Percentiles rank a stretch among this genome's conserved stretches.
These are phyloP conservation scores for Halcyon senegalensis DNA, from an alignment of 2,113 vertebrate genomes.

Conservation along the genomic window DNA sequence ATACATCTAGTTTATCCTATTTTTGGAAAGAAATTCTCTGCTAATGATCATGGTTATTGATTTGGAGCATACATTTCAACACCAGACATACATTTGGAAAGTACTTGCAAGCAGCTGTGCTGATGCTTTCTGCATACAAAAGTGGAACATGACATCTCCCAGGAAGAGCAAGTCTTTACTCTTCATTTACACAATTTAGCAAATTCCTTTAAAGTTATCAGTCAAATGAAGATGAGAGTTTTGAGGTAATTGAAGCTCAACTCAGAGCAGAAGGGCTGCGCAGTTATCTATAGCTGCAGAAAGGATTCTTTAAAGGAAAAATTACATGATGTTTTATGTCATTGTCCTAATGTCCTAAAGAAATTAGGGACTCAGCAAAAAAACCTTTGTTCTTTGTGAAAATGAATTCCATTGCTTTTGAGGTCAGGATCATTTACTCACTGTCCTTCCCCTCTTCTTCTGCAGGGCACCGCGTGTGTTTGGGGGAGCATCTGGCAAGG, in stretches of 20 bases:
- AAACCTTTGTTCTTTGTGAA: neutral
- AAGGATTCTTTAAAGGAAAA: neutral
- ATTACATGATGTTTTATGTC: neutral
- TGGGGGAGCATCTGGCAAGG: slow-evolving; percentile 47
- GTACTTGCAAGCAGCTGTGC: neutral
- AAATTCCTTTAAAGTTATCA: neutral
- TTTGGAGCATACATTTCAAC: neutral
- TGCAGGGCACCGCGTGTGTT: slow-evolving; percentile 52
- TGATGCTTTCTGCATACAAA: neutral
- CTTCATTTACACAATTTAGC: neutral
- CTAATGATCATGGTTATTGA: neutral
- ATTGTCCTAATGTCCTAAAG: neutral
- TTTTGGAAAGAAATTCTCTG: neutral
- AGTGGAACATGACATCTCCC: neutral
- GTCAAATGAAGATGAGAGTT: neutral
- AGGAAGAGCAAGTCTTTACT: neutral
- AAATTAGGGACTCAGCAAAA: neutral
- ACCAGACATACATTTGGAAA: neutral
- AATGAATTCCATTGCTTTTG: neutral
- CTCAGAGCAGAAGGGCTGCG: neutral
- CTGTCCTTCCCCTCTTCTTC: neutral
- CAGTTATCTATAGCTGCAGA: neutral
- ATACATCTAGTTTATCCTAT: neutral
- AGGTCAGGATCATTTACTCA: neutral
- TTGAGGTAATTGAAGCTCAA: neutral